Percentiles rank a stretch among this genome's conserved stretches.
phyloP scores from a whole-genome alignment of 2,113 vertebrate genomes.

The Hippolais icterina region DNA sequence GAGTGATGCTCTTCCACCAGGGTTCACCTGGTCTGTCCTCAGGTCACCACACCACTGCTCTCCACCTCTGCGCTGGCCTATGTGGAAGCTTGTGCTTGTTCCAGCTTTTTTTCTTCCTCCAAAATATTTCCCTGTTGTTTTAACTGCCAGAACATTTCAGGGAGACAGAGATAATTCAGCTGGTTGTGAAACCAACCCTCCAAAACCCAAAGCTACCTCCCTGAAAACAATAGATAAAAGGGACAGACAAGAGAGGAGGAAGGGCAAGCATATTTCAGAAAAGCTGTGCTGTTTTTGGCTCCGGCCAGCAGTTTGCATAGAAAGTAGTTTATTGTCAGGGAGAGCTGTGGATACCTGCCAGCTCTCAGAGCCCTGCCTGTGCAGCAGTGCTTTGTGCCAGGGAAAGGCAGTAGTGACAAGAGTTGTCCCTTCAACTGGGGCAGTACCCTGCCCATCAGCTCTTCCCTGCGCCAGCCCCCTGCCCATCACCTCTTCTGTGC shows the following conservation, averaged over 20 bases:
- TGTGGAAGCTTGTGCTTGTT: neutral
- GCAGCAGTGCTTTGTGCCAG: neutral
- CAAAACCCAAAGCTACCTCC: neutral
- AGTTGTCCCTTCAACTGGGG: neutral
- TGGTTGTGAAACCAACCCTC: neutral
- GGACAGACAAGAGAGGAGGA: neutral
- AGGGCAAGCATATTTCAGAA: neutral
- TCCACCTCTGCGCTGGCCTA: neutral
- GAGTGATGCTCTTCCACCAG: neutral
- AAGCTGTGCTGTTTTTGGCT: constrained; percentile 2
- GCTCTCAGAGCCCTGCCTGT: neutral
- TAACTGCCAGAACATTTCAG: neutral
- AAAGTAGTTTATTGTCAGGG: neutral
- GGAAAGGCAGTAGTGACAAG: neutral
- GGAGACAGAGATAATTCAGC: neutral
- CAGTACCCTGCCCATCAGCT: neutral
- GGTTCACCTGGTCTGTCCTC: neutral
- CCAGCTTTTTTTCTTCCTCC: neutral
- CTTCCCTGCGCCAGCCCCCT: neutral
- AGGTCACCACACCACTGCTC: neutral
- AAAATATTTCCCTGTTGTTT: neutral
- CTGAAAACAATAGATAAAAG: neutral
- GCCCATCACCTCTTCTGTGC: neutral
- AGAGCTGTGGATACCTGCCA: constrained; percentile 9
- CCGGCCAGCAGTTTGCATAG: neutral